phyloP scores from a whole-genome alignment of 2,797 vertebrate genomes.

The Caiman crocodilus region DNA sequence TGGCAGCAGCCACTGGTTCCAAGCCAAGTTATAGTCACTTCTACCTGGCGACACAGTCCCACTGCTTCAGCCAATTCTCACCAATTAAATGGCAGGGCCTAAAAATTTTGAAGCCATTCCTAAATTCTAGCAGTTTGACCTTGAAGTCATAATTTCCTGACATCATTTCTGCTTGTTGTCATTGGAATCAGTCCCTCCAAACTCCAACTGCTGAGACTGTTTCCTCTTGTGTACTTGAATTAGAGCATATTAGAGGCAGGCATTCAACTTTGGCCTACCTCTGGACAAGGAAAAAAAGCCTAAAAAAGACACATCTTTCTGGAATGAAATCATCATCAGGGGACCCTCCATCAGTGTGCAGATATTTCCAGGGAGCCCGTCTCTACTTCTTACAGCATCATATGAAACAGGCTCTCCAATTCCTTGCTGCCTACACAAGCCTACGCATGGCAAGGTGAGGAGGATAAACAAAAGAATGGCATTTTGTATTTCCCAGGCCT shows the following conservation, averaged over 20 bases:
- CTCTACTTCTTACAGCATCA: background rate
- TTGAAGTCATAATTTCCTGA: constrained; percentile 7
- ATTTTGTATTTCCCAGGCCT: fast-evolving
- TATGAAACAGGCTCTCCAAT: background rate
- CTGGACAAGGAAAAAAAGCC: background rate
- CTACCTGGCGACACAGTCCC: constrained; percentile 39
- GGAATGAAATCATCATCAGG: background rate
- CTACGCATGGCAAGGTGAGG: background rate
- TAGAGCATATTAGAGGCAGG: background rate
- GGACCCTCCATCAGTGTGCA: background rate
- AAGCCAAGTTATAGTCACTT: constrained; percentile 28
- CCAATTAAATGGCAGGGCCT: background rate
- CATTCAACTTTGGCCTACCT: background rate
- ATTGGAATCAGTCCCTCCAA: constrained; percentile 1
- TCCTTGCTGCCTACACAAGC: background rate
- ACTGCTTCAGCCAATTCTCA: constrained; percentile 21
- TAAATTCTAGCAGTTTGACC: background rate
- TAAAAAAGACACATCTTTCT: background rate
- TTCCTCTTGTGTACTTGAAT: background rate
- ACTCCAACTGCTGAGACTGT: background rate
- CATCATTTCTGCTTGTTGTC: constrained; percentile 24
- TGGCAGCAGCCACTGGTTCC: constrained; percentile 19
- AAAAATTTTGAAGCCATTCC: background rate
- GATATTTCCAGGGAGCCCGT: background rate
- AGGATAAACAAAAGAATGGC: background rate